phyloP scores from a whole-genome alignment of 2,113 vertebrate species.

The Tringa solitaria region DNA sequence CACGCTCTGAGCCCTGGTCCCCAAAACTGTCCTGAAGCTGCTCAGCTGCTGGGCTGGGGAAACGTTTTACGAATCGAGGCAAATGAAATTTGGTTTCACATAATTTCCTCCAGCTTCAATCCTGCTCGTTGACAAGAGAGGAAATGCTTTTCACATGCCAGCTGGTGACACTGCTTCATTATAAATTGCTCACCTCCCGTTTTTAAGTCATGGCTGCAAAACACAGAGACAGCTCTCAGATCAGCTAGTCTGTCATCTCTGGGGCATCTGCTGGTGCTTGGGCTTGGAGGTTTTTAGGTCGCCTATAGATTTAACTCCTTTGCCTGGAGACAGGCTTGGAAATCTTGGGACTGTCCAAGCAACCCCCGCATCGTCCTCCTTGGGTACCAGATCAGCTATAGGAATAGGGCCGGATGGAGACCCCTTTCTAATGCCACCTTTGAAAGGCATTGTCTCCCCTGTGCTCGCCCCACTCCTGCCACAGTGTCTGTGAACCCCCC shows the following conservation, averaged over 20 bases:
- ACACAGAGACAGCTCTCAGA: background rate
- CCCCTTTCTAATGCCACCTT: background rate
- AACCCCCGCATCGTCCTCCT: background rate
- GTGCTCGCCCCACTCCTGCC: background rate
- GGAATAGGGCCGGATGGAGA: background rate
- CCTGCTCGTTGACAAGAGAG: background rate
- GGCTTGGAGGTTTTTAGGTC: background rate
- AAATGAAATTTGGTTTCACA: background rate
- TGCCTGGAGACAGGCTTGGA: background rate
- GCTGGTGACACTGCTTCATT: conserved; percentile 66
- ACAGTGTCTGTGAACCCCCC: background rate
- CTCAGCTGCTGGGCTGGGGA: background rate
- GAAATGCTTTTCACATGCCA: conserved; percentile 56
- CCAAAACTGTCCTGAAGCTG: background rate
- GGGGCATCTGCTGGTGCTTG: background rate
- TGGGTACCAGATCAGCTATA: background rate
- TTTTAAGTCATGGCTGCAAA: background rate
- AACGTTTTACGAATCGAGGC: background rate
- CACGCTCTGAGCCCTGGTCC: background rate
- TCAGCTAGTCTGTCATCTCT: background rate
- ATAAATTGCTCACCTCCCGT: background rate
- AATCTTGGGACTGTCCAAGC: background rate
- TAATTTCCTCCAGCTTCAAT: background rate
- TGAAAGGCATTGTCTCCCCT: background rate
- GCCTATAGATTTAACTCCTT: background rate